Percentiles rank a stretch among this genome's conserved stretches.
Conservation (phyloP, 2,113 vertebrate genomes). For the Protobothrops mucrosquamatus region DNA sequence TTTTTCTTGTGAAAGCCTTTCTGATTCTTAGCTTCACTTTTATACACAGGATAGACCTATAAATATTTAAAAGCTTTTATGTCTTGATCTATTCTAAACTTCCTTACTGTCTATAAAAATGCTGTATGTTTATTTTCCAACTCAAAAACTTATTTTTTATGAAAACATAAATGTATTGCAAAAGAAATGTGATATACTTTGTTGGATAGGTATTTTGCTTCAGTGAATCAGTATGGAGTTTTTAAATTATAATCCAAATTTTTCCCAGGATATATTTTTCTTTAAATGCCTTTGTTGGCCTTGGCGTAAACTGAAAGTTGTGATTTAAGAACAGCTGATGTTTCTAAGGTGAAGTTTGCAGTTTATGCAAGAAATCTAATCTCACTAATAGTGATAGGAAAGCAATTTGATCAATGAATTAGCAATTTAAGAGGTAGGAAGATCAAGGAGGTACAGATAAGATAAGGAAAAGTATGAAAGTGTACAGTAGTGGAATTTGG, state of each 20-base stretch:
- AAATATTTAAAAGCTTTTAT: background rate
- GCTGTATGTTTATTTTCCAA: background rate
- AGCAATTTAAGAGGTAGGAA: background rate
- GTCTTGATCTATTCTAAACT: background rate
- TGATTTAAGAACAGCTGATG: background rate
- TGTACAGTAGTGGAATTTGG: background rate
- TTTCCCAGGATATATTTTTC: background rate
- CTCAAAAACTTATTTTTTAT: background rate
- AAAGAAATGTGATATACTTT: background rate
- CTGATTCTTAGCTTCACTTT: background rate
- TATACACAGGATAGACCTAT: background rate
- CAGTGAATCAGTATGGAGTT: background rate
- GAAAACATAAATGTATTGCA: background rate
- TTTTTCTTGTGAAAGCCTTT: background rate
- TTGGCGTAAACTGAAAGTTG: background rate
- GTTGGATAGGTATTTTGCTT: background rate
- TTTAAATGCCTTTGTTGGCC: background rate
- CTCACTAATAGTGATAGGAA: background rate
- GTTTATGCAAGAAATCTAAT: background rate
- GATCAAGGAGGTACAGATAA: background rate
- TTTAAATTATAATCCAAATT: background rate
- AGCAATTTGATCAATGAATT: background rate
- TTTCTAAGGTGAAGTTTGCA: background rate
- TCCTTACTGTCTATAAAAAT: background rate
- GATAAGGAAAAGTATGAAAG: background rate